These are phyloP conservation scores for Metridium senile DNA, from an alignment of 92 coral and sea anemone species.

Conservation along the genomic window DNA sequence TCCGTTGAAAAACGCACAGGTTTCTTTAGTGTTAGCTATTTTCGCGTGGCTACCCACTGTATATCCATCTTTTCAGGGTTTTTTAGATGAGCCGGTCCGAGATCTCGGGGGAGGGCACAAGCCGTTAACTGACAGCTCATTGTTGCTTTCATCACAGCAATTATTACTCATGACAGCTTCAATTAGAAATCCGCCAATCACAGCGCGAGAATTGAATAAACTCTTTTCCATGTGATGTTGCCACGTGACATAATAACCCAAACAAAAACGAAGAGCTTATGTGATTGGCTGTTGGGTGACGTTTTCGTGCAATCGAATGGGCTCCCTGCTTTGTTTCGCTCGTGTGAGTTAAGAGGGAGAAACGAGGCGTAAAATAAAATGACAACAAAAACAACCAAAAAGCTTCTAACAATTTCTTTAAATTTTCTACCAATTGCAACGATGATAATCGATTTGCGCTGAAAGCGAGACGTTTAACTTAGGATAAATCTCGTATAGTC, in stretches of 20 bases:
- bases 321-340: conserved; percentile 60
- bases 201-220: conserved; percentile 33
- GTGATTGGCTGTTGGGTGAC: conserved; percentile 56
- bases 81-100: conserved; percentile 85
- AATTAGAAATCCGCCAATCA: conserved; percentile 75
- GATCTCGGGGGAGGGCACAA: conserved; percentile 90
- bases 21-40: conserved; percentile 41
- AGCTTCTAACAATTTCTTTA: conserved; percentile 1
- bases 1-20: conserved; percentile 40
- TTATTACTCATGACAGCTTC: conserved; percentile 96
- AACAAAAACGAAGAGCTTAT: conserved; percentile 32
- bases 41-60: conserved; percentile 92
- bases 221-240: conserved; percentile 65
- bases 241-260: conserved; percentile 58
- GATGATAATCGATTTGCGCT: conserved; percentile 37
- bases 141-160: conserved; percentile 97
- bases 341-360: conserved; percentile 54
- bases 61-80: conserved; percentile 76
- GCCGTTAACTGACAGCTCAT: conserved; percentile 82
- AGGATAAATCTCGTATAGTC: background rate
- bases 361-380: conserved; percentile 48
- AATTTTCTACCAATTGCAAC: background rate
- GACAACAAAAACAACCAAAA: conserved; percentile 16
- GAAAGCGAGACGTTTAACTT: background rate
- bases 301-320: conserved; percentile 48